Base-by-base conservation (phyloP, 2,797 vertebrate species). In the Peromyscus nudipes region DNA sequence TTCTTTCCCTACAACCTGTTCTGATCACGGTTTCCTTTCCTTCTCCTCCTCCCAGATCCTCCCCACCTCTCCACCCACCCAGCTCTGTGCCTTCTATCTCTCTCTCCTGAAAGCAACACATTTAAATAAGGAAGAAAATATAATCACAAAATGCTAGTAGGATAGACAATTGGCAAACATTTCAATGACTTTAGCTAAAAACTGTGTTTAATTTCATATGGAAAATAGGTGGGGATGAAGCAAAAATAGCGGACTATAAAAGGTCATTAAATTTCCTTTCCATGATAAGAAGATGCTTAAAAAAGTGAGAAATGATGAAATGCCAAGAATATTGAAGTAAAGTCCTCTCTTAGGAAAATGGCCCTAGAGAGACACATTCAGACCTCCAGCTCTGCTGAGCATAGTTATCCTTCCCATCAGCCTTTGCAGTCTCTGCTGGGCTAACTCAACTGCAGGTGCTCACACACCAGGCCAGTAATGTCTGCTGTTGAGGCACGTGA, bases 111-210 rank as follows among this genome's bases (percentile, higher is more conserved):
- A 84, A 49, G 64, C 37, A 90, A 95, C 77, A 95, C 57, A 95
- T 77, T 82, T 90, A 57, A 94, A 71, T 0, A 55, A 92, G 23
- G 87, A 93, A 87, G 64, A 73, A 95, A 88, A 91, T 46, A 2
- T 46, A 83, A 96, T 60, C 37, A 71, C 52, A 89, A 92, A 92
- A 79, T n/a, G 40, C 23, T 88, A 87, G 64, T 10, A 69, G 43
- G 23, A 43, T n/a, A 4, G n/a, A 79, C 88, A 92, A 89, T 21
- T 82, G 46, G 17, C 43, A 93, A 93, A 88, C 9, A 90, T 84
- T 96, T 77, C 40, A 19, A 76, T 80, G n/a, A 65, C 37, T 93
- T 62, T 65, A 57, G 21, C n/a, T 67, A 75, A 93, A 95, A 62
- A 4, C 34, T 73, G 90, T 3, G 23, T 73, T 1, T 43, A 57